Percentiles rank a stretch among this genome's conserved stretches.
Evolutionary conservation across 2,888 invertebrate species (phyloP).

Genomic region (Hirudinaria manillensis): DNA sequence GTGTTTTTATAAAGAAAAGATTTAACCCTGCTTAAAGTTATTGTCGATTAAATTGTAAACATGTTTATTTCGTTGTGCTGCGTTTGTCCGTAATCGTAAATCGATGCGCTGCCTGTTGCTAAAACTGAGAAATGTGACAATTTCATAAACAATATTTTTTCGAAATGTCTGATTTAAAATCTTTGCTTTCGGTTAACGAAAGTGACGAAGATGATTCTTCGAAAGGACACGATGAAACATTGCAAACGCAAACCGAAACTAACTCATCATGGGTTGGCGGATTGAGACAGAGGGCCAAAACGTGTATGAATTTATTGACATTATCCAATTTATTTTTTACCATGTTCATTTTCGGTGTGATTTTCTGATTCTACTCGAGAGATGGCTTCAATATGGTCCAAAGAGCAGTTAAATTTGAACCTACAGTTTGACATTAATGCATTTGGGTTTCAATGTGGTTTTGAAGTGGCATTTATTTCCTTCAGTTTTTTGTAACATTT

Average conservation of each 20-base stretch:
- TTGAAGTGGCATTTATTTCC: no score
- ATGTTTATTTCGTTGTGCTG: no score
- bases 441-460: no score
- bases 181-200: neutral
- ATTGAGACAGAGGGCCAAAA: slow-evolving; percentile 25
- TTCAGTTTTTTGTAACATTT: no score
- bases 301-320: slow-evolving; percentile 5
- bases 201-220: slow-evolving; percentile 17
- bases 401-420: no score
- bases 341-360: neutral
- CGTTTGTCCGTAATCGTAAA: no score
- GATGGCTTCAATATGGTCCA: no score
- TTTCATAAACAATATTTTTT: neutral
- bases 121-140: slow-evolving; percentile 18
- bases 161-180: slow-evolving; percentile 4
- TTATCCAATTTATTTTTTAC: slow-evolving; percentile 7
- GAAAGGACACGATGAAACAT: neutral
- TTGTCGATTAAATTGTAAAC: no score
- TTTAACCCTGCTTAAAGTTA: no score
- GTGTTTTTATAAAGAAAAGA: no score
- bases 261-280: slow-evolving; percentile 23
- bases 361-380: neutral
- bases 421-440: no score
- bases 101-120: no score
- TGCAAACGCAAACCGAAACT: slow-evolving; percentile 12